These are phyloP conservation scores for Molossus molossus DNA, from an alignment of 2,797 vertebrate genomes.

Conservation along the genomic window DNA sequence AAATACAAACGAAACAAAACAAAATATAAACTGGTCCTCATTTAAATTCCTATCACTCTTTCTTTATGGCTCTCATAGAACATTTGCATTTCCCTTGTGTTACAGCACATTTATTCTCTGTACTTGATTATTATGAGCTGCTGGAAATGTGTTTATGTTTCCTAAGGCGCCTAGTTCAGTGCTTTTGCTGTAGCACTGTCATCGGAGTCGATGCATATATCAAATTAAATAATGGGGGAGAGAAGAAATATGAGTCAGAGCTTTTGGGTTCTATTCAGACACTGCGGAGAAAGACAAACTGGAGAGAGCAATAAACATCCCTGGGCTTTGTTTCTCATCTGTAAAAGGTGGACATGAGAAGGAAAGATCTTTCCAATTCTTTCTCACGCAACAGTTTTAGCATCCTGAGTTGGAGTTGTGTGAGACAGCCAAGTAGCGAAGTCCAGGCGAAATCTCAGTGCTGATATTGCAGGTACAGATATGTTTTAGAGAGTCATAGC, in stretches of 20 bases:
- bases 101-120: background rate
- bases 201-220: background rate
- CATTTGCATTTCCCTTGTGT: background rate
- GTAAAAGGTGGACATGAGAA: background rate
- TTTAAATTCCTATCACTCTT: background rate
- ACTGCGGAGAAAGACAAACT: background rate
- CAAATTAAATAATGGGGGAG: background rate
- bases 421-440: background rate
- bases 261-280: background rate
- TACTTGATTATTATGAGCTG: background rate
- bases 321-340: constrained; percentile 1
- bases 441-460: background rate
- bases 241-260: background rate
- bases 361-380: background rate
- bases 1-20: background rate
- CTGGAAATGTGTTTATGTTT: background rate
- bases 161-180: background rate
- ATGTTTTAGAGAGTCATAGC: background rate
- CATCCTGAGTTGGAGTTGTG: background rate
- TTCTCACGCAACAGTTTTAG: background rate
- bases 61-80: background rate
- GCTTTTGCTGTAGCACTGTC: background rate
- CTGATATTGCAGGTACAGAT: background rate
- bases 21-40: background rate
- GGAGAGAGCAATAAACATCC: background rate